Conservation (phyloP, 1,140 invertebrate genomes). For the Drosophila orosa region DNA sequence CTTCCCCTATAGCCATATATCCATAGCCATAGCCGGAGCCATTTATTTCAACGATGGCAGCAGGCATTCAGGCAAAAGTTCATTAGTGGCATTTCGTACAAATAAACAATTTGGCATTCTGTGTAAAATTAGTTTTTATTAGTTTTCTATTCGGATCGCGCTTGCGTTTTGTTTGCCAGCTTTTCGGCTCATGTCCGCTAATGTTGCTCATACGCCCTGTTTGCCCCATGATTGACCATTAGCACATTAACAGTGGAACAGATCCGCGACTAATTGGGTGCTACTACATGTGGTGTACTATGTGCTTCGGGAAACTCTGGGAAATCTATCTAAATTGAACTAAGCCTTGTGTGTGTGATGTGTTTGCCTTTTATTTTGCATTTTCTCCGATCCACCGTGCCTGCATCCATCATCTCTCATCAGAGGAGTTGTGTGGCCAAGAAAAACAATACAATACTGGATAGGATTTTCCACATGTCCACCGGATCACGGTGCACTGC, state of each 20-base stretch:
- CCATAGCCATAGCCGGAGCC: slow-evolving; percentile 14
- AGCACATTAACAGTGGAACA: slow-evolving; percentile 25
- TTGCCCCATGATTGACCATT: slow-evolving; percentile 30
- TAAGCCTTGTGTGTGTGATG: slow-evolving; percentile 18
- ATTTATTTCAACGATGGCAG: slow-evolving; percentile 27
- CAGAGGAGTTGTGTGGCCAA: slow-evolving; percentile 20
- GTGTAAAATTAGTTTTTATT: slow-evolving; percentile 74
- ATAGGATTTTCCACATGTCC: slow-evolving; percentile 38
- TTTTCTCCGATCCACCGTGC: neutral
- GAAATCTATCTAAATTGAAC: slow-evolving; percentile 30
- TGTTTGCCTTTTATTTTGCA: slow-evolving; percentile 29
- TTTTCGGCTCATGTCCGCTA: slow-evolving; percentile 43
- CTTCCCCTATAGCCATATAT: slow-evolving; percentile 23
- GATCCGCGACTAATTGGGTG: slow-evolving; percentile 7
- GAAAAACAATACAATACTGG: slow-evolving; percentile 43
- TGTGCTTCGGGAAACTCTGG: neutral
- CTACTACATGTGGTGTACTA: slow-evolving; percentile 1
- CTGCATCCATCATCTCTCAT: neutral
- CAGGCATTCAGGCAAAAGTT: slow-evolving; percentile 45
- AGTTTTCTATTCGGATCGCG: slow-evolving; percentile 53
- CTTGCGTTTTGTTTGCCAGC: slow-evolving; percentile 49
- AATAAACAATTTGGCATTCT: slow-evolving; percentile 73
- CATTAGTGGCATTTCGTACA: slow-evolving; percentile 63
- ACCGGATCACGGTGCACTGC: neutral
- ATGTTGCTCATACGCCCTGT: slow-evolving; percentile 37